Percentiles rank a stretch among this genome's conserved stretches.
phyloP scores from a whole-genome alignment of 1,140 invertebrate genomes.

The Drosophila serrata region DNA sequence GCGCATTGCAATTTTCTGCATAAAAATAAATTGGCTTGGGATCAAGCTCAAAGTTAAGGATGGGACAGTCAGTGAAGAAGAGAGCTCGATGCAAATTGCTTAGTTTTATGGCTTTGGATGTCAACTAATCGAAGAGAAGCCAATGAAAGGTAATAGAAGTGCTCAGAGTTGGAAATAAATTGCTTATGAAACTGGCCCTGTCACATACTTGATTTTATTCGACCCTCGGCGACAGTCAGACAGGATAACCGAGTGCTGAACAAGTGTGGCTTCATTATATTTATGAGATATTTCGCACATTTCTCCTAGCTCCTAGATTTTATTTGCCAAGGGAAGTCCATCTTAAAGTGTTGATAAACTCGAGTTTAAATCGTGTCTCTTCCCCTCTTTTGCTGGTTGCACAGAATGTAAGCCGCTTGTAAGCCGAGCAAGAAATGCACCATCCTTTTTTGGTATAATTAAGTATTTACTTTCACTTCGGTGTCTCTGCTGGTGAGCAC shows the following conservation, averaged over 20 bases:
- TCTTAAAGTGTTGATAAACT: slow-evolving; percentile 52
- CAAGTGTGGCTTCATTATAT: slow-evolving; percentile 33
- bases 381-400: slow-evolving; percentile 22
- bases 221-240: slow-evolving; percentile 1
- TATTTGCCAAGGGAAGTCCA: slow-evolving; percentile 6
- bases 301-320: slow-evolving; percentile 10
- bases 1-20: slow-evolving; percentile 61
- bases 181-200: slow-evolving; percentile 14
- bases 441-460: slow-evolving; percentile 61
- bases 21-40: slow-evolving; percentile 72
- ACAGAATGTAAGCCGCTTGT: slow-evolving; percentile 69
- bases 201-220: slow-evolving; percentile 32
- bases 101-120: slow-evolving; percentile 60
- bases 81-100: slow-evolving; percentile 51
- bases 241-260: slow-evolving; percentile 31
- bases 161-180: slow-evolving; percentile 33
- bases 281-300: slow-evolving; percentile 30
- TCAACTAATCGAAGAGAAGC: slow-evolving; percentile 56
- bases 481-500: slow-evolving; percentile 5
- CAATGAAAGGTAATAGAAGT: slow-evolving; percentile 58
- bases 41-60: slow-evolving; percentile 55
- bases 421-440: slow-evolving; percentile 60
- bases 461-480: slow-evolving; percentile 78
- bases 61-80: background rate
- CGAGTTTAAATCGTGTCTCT: slow-evolving; percentile 26